Conservation (phyloP, 2,113 vertebrate species). For the Corynorhinus townsendii region DNA sequence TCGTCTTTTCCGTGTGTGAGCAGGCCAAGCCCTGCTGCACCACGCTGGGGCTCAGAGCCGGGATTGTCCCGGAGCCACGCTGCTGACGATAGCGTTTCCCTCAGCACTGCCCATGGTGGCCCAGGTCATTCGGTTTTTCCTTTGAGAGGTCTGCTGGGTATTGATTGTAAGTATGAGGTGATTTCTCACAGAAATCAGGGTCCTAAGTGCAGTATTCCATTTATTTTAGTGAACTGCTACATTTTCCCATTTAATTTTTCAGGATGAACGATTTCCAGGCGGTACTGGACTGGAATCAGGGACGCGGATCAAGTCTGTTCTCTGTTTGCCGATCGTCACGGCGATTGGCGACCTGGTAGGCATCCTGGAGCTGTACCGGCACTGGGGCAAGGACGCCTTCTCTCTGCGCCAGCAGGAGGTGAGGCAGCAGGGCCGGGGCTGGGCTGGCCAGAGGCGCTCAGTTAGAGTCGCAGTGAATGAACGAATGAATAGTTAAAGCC, state of each 20-base stretch:
- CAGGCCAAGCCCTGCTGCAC: fast-evolving
- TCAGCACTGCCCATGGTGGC: fast-evolving
- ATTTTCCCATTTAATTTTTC: not conserved
- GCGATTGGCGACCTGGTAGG: constrained; percentile 96
- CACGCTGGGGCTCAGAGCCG: not conserved
- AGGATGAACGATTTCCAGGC: constrained; percentile 97
- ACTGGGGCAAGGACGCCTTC: constrained; percentile 95
- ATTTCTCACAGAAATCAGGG: not conserved
- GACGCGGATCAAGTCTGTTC: constrained; percentile 94
- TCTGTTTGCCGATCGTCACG: constrained; percentile 97
- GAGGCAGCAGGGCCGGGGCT: not conserved
- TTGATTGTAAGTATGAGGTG: not conserved
- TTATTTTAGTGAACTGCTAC: not conserved
- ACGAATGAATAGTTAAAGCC: not conserved
- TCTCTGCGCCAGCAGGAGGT: constrained; percentile 96
- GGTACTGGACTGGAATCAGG: constrained; percentile 96
- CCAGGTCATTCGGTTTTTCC: not conserved
- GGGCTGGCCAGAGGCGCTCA: not conserved
- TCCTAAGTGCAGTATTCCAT: not conserved
- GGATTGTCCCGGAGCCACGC: fast-evolving
- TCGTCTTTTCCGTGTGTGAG: fast-evolving
- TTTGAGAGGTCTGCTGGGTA: not conserved
- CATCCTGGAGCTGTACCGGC: constrained; percentile 94
- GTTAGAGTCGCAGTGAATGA: no score
- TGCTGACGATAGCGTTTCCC: not conserved